Evolutionary conservation across 2,797 vertebrate genomes (phyloP), one percentile per base, ranked within the genome.

Genomic region (Rhincodon typus): DNA sequence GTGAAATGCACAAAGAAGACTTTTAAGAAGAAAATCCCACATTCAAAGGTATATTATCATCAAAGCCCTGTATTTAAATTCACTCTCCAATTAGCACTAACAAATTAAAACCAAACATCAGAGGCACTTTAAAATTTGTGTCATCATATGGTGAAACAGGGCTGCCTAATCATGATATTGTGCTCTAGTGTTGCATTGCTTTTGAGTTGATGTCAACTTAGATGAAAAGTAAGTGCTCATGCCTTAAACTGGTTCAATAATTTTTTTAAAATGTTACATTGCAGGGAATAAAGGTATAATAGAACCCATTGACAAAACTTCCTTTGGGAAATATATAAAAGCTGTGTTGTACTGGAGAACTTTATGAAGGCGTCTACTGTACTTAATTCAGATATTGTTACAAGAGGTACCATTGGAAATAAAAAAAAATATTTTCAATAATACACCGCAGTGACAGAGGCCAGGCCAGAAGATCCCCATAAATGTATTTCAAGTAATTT

Each of bases 281-380:
- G 67, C 70, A 74, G 70, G n/a, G 94, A 95, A 19, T 50, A 7
- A 95, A 77, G 69, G 21, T 34, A 77, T 70, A 74, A 74, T 95
- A 50, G 69, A 53, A 25, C 46, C 72, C 94, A 72, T 50, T 74
- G 74, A 95, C 74, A 95, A 95, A 57, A 15, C 46, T 95, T 72
- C 94, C 46, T 95, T 95, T 57, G 38, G 70, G 94, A 77, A 77
- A 27, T 5, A 77, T 69, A 95, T 53, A 34, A 95, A 95, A 77
- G 70, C 27, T 30, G n/a, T n/a, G 70, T 72, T 95, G 70, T 95
- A 34, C 30, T 77, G 30, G 69, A 50, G 30, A 57, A 57, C 42
- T 77, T 77, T 77, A 77, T 95, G 94, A 95, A 77, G 94, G 72
- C 12, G 70, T 53, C 72, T 53, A 95, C 94, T 77, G 94, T 95